Evolutionary conservation across 1,140 invertebrate species (phyloP).

Genomic region (Drosophila burlai): DNA sequence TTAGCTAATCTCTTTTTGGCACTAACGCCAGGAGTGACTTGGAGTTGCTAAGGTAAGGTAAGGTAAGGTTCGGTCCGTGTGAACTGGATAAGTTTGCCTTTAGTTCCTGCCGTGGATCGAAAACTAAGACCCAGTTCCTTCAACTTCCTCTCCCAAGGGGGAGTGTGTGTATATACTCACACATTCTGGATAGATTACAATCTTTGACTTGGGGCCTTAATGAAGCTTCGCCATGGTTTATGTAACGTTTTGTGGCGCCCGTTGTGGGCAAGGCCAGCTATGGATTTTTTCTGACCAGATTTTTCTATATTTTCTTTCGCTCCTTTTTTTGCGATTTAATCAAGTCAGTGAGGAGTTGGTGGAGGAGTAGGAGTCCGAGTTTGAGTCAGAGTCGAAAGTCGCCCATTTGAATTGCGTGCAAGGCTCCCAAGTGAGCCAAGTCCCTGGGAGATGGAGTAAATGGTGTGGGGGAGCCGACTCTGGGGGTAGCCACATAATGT

Average conservation of each 20-base stretch:
- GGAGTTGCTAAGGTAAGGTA: neutral
- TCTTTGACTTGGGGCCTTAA: constrained; percentile 41
- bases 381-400: neutral
- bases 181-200: constrained; percentile 42
- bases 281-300: constrained; percentile 53
- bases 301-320: constrained; percentile 17
- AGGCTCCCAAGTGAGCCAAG: neutral
- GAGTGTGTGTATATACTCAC: neutral
- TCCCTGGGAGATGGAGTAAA: neutral
- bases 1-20: constrained; percentile 2
- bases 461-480: neutral
- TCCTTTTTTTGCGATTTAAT: constrained; percentile 58
- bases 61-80: neutral
- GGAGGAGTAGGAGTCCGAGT: neutral
- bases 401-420: constrained; percentile 30
- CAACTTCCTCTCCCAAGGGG: neutral
- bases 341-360: constrained; percentile 31
- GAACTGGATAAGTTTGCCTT: constrained; percentile 5
- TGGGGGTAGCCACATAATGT: constrained; percentile 26
- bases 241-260: constrained; percentile 59
- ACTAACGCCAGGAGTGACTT: neutral
- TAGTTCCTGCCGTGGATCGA: constrained; percentile 3
- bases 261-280: constrained; percentile 16
- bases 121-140: constrained; percentile 6
- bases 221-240: constrained; percentile 55